Percentiles rank a stretch among this genome's conserved stretches.
Evolutionary conservation across 2,888 invertebrate species (phyloP).

Genomic region (Tipula vernalis): DNA sequence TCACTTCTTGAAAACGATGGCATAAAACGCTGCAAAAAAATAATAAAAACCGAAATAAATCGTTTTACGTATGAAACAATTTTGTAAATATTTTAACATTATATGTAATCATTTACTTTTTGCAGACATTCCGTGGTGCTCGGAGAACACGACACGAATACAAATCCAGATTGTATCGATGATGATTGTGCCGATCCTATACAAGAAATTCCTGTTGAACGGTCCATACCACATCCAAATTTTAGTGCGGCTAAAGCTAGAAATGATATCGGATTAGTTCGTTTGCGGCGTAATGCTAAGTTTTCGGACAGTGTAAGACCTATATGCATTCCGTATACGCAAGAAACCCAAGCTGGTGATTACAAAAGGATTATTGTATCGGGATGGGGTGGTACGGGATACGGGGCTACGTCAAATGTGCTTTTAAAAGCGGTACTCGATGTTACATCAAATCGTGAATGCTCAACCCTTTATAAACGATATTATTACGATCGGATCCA

Average conservation of each 20-base stretch:
- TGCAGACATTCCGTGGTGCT: conserved; percentile 20
- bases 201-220: conserved; percentile 30
- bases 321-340: conserved; percentile 39
- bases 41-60: too few relatives aligned
- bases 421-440: conserved; percentile 5
- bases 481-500: background rate
- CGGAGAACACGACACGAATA: conserved; percentile 22
- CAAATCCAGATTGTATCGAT: conserved; percentile 19
- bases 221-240: conserved; percentile 38
- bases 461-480: background rate
- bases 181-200: conserved; percentile 30
- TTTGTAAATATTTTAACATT: background rate
- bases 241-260: conserved; percentile 32
- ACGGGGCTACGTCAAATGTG: conserved; percentile 4
- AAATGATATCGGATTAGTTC: conserved; percentile 49
- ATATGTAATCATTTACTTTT: background rate
- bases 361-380: conserved; percentile 35
- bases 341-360: conserved; percentile 26
- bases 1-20: too few relatives aligned
- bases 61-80: too few relatives aligned
- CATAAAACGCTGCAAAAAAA: too few relatives aligned
- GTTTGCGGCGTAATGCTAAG: conserved; percentile 21
- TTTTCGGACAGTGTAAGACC: conserved; percentile 37
- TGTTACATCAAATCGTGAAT: background rate
- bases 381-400: conserved; percentile 46